Percentiles rank a stretch among this genome's conserved stretches.
phyloP scores from a whole-genome alignment of 2,888 invertebrate genomes.

The Salticus scenicus region DNA sequence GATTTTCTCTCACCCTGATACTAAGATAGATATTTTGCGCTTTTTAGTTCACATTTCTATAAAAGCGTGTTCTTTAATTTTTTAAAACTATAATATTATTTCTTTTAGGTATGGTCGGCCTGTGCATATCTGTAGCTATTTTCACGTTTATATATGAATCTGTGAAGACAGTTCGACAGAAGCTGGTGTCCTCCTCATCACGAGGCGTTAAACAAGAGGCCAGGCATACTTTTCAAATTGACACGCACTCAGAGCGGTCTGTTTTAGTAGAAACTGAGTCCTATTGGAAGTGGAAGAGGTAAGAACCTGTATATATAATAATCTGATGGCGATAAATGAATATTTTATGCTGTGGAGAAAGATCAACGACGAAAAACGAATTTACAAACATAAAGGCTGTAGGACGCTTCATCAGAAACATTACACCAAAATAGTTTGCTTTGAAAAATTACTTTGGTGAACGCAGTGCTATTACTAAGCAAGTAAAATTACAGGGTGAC shows the following conservation, averaged over 20 bases:
- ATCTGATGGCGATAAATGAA: background rate
- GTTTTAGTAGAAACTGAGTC: constrained; percentile 57
- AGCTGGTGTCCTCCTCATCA: constrained; percentile 28
- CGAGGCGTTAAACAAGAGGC: background rate
- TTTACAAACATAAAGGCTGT: too few relatives aligned
- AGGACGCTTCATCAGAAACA: too few relatives aligned
- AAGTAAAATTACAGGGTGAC: too few relatives aligned
- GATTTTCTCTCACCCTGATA: too few relatives aligned
- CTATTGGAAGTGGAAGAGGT: constrained; percentile 52
- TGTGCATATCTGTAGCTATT: constrained; percentile 54
- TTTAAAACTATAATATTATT: too few relatives aligned
- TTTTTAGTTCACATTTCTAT: too few relatives aligned
- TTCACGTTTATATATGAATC: constrained; percentile 62
- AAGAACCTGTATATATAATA: background rate
- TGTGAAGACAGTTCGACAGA: constrained; percentile 52
- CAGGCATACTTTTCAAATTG: background rate
- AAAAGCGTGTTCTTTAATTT: too few relatives aligned
- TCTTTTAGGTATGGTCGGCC: constrained; percentile 53
- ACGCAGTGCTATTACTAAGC: too few relatives aligned
- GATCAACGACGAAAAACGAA: too few relatives aligned
- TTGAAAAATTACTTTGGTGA: too few relatives aligned
- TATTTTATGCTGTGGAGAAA: background rate
- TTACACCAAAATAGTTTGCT: too few relatives aligned
- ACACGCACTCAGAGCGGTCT: constrained; percentile 40
- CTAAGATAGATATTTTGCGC: too few relatives aligned